A percentile compares a stretch with the other conserved stretches of the same genome.
phyloP scores from a whole-genome alignment of 2,113 vertebrate genomes.

The Todiramphus chloris region DNA sequence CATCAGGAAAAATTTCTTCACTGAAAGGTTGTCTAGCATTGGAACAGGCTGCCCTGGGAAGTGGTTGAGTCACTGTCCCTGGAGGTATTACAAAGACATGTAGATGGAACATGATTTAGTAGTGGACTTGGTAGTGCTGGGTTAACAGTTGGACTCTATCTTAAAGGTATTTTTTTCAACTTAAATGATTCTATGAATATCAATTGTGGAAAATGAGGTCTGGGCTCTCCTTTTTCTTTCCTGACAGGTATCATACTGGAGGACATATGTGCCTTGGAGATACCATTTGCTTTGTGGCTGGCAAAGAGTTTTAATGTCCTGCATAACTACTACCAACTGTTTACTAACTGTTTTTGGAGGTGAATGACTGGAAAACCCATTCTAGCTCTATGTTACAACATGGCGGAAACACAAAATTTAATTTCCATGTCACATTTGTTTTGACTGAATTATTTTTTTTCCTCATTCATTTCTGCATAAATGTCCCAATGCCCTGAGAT shows the following conservation, averaged over 20 bases:
- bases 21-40: background rate
- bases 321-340: background rate
- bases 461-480: background rate
- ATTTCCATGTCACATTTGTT: background rate
- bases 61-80: rapidly evolving
- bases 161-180: background rate
- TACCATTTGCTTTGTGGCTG: background rate
- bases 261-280: background rate
- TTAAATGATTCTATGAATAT: background rate
- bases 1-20: background rate
- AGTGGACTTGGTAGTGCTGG: background rate
- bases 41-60: background rate
- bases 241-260: background rate
- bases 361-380: background rate
- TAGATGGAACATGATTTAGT: background rate
- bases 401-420: background rate
- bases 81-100: rapidly evolving
- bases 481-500: background rate
- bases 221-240: background rate
- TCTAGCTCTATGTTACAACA: background rate
- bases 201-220: background rate
- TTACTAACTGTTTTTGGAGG: background rate
- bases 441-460: slow-evolving; percentile 27
- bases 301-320: background rate
- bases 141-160: background rate